A percentile compares a stretch with the other conserved stretches of the same genome.
Conservation (phyloP, 2,888 invertebrate genomes). For the Epirrhoe alternata region DNA sequence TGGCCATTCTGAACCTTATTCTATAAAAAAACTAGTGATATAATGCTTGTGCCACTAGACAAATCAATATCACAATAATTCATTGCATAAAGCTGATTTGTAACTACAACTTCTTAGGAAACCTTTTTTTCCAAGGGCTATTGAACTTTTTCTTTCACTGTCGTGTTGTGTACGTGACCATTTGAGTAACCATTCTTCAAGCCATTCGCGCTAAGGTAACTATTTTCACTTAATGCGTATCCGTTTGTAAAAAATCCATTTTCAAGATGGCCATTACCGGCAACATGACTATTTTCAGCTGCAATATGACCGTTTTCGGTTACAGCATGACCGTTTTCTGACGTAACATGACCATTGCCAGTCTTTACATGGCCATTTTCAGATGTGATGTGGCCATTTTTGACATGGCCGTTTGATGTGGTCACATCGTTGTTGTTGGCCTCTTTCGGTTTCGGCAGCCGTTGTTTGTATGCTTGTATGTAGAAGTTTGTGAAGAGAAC, state of each 20-base stretch:
- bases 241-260: slow-evolving; percentile 42
- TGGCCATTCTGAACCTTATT: neutral
- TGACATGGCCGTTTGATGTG: slow-evolving; percentile 32
- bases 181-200: slow-evolving; percentile 60
- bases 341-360: slow-evolving; percentile 42
- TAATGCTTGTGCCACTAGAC: neutral
- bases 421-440: slow-evolving; percentile 55
- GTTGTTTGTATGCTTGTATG: slow-evolving; percentile 89
- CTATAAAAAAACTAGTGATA: neutral
- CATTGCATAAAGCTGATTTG: neutral
- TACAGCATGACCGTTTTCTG: slow-evolving; percentile 49
- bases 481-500: slow-evolving; percentile 96
- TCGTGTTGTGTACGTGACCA: slow-evolving; percentile 53
- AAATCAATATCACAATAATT: neutral
- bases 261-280: slow-evolving; percentile 45
- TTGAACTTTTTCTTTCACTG: slow-evolving; percentile 73
- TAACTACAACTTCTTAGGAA: slow-evolving; percentile 2
- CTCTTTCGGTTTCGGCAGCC: slow-evolving; percentile 47
- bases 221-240: slow-evolving; percentile 38
- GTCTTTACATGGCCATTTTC: slow-evolving; percentile 38
- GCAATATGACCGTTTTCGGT: slow-evolving; percentile 36
- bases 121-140: slow-evolving; percentile 49
- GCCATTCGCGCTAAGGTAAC: slow-evolving; percentile 47
- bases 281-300: slow-evolving; percentile 44
- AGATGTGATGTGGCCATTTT: slow-evolving; percentile 48